phyloP scores from a whole-genome alignment of 35 echinoderm and acorn worm species.

The Heliocidaris erythrogramma region DNA sequence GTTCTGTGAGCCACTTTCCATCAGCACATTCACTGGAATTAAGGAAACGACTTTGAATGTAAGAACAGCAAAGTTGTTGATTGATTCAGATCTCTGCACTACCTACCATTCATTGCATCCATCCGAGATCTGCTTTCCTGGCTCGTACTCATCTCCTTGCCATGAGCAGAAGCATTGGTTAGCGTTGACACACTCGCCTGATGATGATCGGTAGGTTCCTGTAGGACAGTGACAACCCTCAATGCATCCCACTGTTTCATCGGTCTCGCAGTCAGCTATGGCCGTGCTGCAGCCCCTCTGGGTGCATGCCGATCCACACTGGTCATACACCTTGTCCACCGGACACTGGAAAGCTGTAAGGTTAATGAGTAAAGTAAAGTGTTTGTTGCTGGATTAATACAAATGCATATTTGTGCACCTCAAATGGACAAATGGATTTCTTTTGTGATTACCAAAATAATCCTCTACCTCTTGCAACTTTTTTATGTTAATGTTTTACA shows the following conservation, averaged over 20 bases:
- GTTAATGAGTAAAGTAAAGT: background rate
- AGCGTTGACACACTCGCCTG: conserved; percentile 63
- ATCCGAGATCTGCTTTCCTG: conserved; percentile 59
- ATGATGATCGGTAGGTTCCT: conserved; percentile 45
- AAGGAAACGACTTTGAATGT: too few species aligned
- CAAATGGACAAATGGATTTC: too few species aligned
- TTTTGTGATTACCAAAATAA: too few species aligned
- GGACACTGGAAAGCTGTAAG: conserved; percentile 65
- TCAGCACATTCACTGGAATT: conserved; percentile 44
- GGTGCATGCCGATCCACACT: conserved; percentile 72
- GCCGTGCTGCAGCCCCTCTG: conserved; percentile 60
- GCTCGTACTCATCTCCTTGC: conserved; percentile 56
- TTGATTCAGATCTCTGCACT: background rate
- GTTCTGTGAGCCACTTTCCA: conserved; percentile 69
- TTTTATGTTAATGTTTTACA: too few species aligned
- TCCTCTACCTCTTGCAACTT: too few species aligned
- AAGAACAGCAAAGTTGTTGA: too few species aligned
- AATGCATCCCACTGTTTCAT: conserved; percentile 70
- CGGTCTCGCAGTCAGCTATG: conserved; percentile 58
- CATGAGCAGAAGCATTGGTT: conserved; percentile 73
- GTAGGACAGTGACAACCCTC: conserved; percentile 86
- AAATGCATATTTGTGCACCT: too few species aligned
- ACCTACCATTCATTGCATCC: conserved; percentile 86
- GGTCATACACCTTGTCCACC: conserved; percentile 64
- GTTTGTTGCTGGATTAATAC: too few species aligned